These are phyloP conservation scores for Lithobates pipiens DNA, from an alignment of 2,797 vertebrate species.

Conservation along the genomic window DNA sequence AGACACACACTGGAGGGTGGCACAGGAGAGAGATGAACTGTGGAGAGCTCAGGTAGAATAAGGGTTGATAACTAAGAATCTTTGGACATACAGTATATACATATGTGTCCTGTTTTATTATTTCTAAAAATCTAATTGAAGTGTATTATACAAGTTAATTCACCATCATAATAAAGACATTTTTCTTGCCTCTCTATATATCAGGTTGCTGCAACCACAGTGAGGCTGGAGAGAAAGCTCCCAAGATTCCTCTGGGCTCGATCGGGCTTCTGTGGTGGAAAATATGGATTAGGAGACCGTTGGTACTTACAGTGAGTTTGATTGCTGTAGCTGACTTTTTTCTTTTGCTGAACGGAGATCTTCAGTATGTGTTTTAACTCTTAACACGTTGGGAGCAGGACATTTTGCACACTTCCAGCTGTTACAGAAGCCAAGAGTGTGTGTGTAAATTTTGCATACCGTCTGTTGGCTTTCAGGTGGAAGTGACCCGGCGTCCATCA, in stretches of 20 bases:
- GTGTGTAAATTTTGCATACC: no score
- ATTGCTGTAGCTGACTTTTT: background rate
- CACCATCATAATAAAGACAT: background rate
- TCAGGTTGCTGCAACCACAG: slow-evolving; percentile 83
- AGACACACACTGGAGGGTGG: slow-evolving; percentile 71
- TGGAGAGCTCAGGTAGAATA: slow-evolving; percentile 71
- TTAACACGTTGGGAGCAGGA: no score
- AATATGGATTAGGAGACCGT: slow-evolving; percentile 76
- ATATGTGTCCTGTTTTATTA: no score
- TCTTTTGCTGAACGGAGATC: background rate
- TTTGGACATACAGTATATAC: background rate
- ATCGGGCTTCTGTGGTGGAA: slow-evolving; percentile 76
- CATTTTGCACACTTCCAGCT: no score
- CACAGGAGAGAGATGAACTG: slow-evolving; percentile 70
- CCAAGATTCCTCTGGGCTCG: slow-evolving; percentile 80
- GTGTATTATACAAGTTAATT: no score
- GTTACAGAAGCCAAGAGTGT: no score
- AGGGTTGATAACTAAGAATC: background rate
- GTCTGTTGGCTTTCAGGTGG: no score
- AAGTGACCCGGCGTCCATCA: no score
- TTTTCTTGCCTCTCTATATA: no score
- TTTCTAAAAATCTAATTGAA: no score
- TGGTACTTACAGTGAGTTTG: slow-evolving; percentile 59
- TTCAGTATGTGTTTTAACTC: background rate
- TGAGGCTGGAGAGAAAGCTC: slow-evolving; percentile 82